These are phyloP conservation scores for Datnioides undecimradiatus DNA, from an alignment of 2,113 vertebrate genomes.

Conservation along the genomic window DNA sequence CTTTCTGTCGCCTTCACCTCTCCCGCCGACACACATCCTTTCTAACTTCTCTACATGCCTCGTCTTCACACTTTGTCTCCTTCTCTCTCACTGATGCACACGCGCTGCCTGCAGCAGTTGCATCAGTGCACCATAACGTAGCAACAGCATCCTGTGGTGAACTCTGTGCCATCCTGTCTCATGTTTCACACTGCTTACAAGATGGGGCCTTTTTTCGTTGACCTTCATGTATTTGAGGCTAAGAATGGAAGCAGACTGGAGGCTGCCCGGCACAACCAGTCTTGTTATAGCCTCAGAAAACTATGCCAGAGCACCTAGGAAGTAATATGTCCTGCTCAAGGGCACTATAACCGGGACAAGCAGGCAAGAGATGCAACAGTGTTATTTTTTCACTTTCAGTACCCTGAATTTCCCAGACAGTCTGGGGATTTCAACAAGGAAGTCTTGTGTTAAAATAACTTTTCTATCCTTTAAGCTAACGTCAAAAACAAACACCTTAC, in stretches of 20 bases:
- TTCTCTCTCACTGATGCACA: neutral
- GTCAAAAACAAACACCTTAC: neutral
- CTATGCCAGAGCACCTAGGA: neutral
- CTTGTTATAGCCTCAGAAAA: neutral
- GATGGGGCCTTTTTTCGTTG: neutral
- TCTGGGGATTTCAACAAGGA: neutral
- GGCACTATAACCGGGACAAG: neutral
- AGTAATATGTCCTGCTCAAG: neutral
- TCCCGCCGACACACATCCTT: neutral
- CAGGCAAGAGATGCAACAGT: neutral
- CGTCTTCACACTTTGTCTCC: neutral
- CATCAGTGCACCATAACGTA: constrained; percentile 42
- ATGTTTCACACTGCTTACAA: constrained; percentile 29
- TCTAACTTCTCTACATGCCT: neutral
- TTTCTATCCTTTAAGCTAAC: neutral
- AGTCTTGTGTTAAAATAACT: neutral
- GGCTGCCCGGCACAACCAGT: neutral
- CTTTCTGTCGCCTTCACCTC: neutral
- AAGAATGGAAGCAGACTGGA: neutral
- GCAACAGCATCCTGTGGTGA: constrained; percentile 55
- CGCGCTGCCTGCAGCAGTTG: constrained; percentile 41
- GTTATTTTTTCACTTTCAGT: neutral
- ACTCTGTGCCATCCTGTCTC: constrained; percentile 36
- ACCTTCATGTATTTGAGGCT: neutral
- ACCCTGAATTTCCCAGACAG: neutral